Base-by-base conservation (phyloP, 2,113 vertebrate species). In the Upupa epops region DNA sequence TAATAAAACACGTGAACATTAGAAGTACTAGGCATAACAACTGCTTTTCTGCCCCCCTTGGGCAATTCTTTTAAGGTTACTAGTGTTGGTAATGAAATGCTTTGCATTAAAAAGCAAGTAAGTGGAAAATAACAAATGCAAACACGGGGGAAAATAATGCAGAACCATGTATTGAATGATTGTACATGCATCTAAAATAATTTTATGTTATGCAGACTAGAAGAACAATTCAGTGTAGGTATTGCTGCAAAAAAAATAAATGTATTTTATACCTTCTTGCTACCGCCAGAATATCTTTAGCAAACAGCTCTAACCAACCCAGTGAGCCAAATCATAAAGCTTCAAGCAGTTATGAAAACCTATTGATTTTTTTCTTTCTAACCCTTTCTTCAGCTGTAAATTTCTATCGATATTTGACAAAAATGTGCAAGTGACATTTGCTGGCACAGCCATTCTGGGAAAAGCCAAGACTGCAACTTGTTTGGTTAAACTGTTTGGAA, bases 241-340 rank as follows among this genome's bases (percentile, higher is more conserved):
- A 85, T 19, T 76, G 80, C 80, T 88, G 52, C 69, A 94, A 46
- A 65, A 45, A 52, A 51, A 94, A 46, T 45, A 45, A 52, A 51
- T 19, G 46, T 91, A 65, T 72, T 94, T 74, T 83, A 45, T 85
- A 68, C 76, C 65, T 90, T 94, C 52, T 69, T 90, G 85, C 32
- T 83, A 71, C 45, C 74, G 95, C 40, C 54, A 69, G 88, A 96
- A 96, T n/a, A 92, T 54, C 78, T 96, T 93, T 88, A 92, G 26
- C 86, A 85, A 95, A 86, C 42, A 93, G 48, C 82, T 95, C 88
- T 88, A 93, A 94, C 83, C 13, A 92, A 96, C 60, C 92, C 92
- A 96, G 92, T 90, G 81, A 97, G 78, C 73, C 92, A 97, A 94
- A 96, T 97, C 95, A 93, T 92, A 97, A 96, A 93, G 88, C 90